Percentiles rank a stretch among this genome's conserved stretches.
Conservation (phyloP, 2,888 invertebrate genomes). For the Leucania comma region DNA sequence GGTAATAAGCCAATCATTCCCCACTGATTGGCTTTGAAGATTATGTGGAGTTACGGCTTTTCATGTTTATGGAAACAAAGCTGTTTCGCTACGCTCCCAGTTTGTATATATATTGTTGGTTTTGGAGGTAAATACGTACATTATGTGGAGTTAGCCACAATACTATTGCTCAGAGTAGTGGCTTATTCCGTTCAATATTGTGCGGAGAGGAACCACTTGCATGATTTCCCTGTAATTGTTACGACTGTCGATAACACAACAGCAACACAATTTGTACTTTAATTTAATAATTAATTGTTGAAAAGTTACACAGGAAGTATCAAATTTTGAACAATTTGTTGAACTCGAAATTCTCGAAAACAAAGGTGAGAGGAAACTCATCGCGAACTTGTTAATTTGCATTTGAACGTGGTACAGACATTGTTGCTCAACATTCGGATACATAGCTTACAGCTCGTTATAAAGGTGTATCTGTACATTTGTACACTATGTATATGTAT, state of each 20-base stretch:
- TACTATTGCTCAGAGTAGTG: neutral
- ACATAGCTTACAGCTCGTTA: conserved; percentile 10
- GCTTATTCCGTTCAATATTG: neutral
- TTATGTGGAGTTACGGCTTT: conserved; percentile 48
- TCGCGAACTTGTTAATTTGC: conserved; percentile 28
- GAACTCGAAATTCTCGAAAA: conserved; percentile 21
- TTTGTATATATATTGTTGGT: conserved; percentile 12
- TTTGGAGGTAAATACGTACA: conserved; percentile 9
- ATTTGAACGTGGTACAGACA: conserved; percentile 2
- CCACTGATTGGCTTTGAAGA: conserved; percentile 63
- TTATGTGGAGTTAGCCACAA: neutral
- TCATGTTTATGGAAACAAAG: conserved; percentile 52
- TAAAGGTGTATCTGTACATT: neutral
- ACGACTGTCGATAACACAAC: neutral
- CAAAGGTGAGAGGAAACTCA: conserved; percentile 20
- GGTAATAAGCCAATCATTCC: conserved; percentile 62
- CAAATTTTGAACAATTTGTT: conserved; percentile 7
- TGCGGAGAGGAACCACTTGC: neutral
- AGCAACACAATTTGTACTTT: neutral
- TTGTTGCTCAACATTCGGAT: conserved; percentile 10
- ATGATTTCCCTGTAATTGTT: neutral
- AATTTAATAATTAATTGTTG: conserved; percentile 5
- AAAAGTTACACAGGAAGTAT: conserved; percentile 9
- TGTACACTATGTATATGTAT: neutral
- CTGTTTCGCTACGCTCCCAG: conserved; percentile 17